phyloP scores from a whole-genome alignment of 2,888 invertebrate genomes.

The Meloe dianella region DNA sequence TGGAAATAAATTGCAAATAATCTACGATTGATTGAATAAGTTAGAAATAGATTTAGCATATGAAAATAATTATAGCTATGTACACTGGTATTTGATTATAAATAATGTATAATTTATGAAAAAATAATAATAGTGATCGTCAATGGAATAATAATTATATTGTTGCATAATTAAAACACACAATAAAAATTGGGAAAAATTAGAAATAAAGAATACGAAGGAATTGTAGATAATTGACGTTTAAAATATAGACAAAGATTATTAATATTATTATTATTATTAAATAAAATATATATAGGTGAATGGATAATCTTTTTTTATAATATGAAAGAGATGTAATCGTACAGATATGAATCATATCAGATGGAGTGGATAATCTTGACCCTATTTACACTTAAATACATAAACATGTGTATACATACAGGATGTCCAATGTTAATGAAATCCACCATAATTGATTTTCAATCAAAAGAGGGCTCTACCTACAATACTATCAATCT shows the following conservation, averaged over 20 bases:
- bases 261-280: neutral
- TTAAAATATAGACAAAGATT: neutral
- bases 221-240: neutral
- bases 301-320: conserved; percentile 1
- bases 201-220: neutral
- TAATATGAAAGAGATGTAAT: conserved; percentile 20
- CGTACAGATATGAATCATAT: conserved; percentile 28
- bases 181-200: neutral
- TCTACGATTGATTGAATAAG: neutral
- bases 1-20: neutral
- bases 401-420: neutral
- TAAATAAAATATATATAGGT: neutral
- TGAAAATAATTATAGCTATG: neutral
- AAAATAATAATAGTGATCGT: neutral
- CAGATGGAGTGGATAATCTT: conserved; percentile 44
- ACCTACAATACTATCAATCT: too few relatives aligned
- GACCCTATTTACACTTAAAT: conserved; percentile 40
- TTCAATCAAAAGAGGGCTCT: too few relatives aligned
- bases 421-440: neutral
- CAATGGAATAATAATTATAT: neutral
- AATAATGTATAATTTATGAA: neutral
- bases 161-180: neutral
- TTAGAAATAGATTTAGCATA: neutral
- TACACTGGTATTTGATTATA: neutral
- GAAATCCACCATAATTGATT: neutral